Base-by-base conservation (phyloP, 2,888 invertebrate genomes). In the Xestobium rufovillosum region DNA sequence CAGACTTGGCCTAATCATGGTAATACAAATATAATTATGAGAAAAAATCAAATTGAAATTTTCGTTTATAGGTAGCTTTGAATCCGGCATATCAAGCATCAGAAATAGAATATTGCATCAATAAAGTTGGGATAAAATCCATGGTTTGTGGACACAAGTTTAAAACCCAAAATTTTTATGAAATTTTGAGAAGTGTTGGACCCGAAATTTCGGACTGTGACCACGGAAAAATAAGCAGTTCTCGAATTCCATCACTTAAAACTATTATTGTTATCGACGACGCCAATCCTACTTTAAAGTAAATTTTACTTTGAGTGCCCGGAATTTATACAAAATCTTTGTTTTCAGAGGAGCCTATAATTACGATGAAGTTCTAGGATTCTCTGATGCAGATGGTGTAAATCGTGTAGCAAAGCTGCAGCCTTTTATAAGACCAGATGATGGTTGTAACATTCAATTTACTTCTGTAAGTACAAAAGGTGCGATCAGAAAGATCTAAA, bases 361-460 rank as follows among this genome's bases (percentile, higher is more conserved):
- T 15, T 60, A 60, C 14, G 28, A 48, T 13, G 66, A 67, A 29
- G 47, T 68, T 12, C 57, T 62, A 39, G 39, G 49, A 6, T 36
- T 57, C 11, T 55, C 61, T 1, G 52, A 51, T 16, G 42, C 38
- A 11, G 49, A 43, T 17, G 55, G 59, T 25, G 43, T 63, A 3
- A 53, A 59, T 14, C 49, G 48, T 3, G 52, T 70, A n/a, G 41
- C 34, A 16, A 30, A 38, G 6, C 42, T 43, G 34, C 76, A 78
- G 50, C 48, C 60, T 1, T 49, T 58, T 0, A 69, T 87, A 8
- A 70, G 75, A 31, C 76, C 83, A 19, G 80, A 83, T 57, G 73
- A 75, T 27, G 71, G 78, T 0, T 78, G 76, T 49, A 86, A 83
- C 57, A 80, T 92, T 47, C 78, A 87, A 57, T 89, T 88, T 56